Evolutionary conservation across 2,113 vertebrate species (phyloP).

Genomic region (Hippolais icterina): DNA sequence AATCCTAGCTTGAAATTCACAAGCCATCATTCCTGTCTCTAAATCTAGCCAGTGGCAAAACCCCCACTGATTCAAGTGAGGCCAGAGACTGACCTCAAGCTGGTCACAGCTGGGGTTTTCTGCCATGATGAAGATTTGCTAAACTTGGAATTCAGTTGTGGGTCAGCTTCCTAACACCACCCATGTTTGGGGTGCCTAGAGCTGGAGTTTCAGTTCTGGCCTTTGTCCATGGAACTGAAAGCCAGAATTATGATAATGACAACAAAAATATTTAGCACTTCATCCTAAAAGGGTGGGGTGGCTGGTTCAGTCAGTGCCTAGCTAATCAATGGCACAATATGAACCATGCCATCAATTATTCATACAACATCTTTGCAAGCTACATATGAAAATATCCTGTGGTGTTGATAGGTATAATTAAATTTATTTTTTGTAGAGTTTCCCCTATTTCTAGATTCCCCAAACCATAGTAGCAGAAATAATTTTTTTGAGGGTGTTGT

Average conservation of each 20-base stretch:
- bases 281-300: not conserved
- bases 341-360: not conserved
- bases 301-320: not conserved
- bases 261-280: constrained; percentile 8
- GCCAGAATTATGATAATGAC: not conserved
- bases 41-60: not conserved
- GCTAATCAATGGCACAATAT: not conserved
- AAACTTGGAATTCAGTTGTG: not conserved
- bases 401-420: not conserved
- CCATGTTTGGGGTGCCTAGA: not conserved
- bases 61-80: not conserved
- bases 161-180: not conserved
- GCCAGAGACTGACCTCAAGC: not conserved
- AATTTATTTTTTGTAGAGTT: not conserved
- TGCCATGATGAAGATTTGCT: not conserved
- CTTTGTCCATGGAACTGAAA: not conserved
- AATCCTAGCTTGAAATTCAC: not conserved
- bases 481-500: not conserved
- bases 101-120: not conserved
- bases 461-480: not conserved
- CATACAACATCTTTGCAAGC: not conserved
- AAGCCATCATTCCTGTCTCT: not conserved
- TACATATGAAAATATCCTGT: not conserved
- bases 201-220: not conserved
- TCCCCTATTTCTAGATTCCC: not conserved